Base-by-base conservation (phyloP, 2,113 vertebrate species). In the Fulmarus glacialis region DNA sequence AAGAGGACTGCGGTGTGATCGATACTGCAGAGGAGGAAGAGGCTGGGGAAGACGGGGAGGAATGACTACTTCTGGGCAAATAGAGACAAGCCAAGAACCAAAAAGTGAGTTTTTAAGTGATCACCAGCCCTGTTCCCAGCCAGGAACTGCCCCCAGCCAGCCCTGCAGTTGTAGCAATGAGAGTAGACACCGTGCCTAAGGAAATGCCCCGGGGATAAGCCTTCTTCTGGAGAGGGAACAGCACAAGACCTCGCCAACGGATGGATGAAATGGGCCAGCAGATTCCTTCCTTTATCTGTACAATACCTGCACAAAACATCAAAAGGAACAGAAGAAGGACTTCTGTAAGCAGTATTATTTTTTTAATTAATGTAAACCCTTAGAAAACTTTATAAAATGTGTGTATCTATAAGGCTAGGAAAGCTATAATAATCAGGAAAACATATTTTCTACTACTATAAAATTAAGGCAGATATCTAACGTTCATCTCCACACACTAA, bases 161-260 rank as follows among this genome's bases (percentile, higher is more conserved):
- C 13, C 60, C 23, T 12, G 23, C 15, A 2, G 15, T 2, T 12
- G 19, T 29, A 19, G 7, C 50, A n/a, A 34, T 6, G 10, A 36
- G 22, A 19, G 6, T 23, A 79, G 67, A 83, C 22, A 45, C 0
- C 2, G 18, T 29, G 55, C 27, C 32, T 5, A 24, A 67, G 66
- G 52, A 66, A 38, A 50, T 5, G 10, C 47, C 18, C 4, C 40
- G 10, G 48, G 23, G 34, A 22, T 72, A 32, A 42, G n/a, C 4
- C 2, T 5, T 2, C 32, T 80, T 29, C 22, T 82, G 43, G 30
- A 17, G 8, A 34, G 26, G 45, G 52, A 72, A 3, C 20, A 27
- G 30, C 7, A 2, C 6, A 3, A 55, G 34, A 45, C 12, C 21
- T 59, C 27, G 18, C 48, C 32, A 17, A 24, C 0, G 1, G 30